Evolutionary conservation across 1,140 invertebrate species (phyloP).

Genomic region (Monochamus saltuarius): DNA sequence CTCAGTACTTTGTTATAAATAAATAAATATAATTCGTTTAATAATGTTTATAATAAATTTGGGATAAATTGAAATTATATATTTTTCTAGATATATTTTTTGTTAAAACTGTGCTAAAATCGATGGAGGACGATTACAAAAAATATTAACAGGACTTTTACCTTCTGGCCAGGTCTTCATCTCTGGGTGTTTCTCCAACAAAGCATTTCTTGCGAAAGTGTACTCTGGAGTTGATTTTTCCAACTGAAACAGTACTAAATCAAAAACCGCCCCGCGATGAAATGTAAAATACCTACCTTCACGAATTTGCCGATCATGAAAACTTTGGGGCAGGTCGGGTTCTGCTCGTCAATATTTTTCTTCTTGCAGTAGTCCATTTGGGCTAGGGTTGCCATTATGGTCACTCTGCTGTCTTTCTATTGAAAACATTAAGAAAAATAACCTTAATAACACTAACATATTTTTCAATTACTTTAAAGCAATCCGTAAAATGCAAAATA

Average conservation of each 20-base stretch:
- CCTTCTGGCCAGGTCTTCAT: slow-evolving; percentile 44
- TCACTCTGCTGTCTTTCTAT: slow-evolving; percentile 64
- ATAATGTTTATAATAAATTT: no score
- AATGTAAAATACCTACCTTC: slow-evolving; percentile 54
- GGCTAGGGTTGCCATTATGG: slow-evolving; percentile 68
- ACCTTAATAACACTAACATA: no score
- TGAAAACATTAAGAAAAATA: slow-evolving; percentile 27
- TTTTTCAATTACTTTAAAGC: no score
- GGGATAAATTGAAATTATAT: no score
- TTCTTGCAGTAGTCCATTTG: slow-evolving; percentile 66
- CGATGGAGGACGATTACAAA: no score
- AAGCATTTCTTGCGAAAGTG: slow-evolving; percentile 60
- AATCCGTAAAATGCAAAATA: no score
- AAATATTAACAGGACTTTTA: slow-evolving; percentile 12
- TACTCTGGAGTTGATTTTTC: slow-evolving; percentile 59
- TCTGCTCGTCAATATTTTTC: slow-evolving; percentile 71
- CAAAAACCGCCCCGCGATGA: background rate
- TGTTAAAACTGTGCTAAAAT: no score
- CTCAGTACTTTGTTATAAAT: no score
- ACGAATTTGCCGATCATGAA: slow-evolving; percentile 70
- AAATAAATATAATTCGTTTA: no score
- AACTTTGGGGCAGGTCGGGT: slow-evolving; percentile 74
- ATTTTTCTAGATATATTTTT: no score
- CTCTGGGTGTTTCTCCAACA: slow-evolving; percentile 68
- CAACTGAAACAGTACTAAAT: slow-evolving; percentile 53